Base-by-base conservation (phyloP, 2,888 invertebrate species). In the Tortrix viridana region DNA sequence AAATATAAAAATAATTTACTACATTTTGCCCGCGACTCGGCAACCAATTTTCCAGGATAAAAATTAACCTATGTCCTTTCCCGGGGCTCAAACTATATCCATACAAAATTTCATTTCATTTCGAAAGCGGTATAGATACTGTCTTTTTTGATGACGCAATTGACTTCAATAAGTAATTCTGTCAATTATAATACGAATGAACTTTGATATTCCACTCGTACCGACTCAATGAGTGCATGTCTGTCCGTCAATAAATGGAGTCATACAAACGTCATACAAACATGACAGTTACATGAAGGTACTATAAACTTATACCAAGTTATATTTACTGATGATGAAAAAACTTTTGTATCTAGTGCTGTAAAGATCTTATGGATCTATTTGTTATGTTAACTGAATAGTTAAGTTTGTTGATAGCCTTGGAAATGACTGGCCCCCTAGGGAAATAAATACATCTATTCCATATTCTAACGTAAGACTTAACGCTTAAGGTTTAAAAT, bases 201-300 rank as follows among this genome's bases (percentile, higher is more conserved):
- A 32, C 32, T 32, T 3, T 32, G 32, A 32, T 32, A 32, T 32
- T 32, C 12, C 12, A n/a, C 41, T 41, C n/a, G 5, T 41, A 14
- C 16, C 41, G 44, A 19, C 2, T 43, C 22, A 19, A 18, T 20
- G n/a, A 53, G 23, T 43, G 16, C 41, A 43, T 14, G 56, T 57
- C 62, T 46, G 41, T 62, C 44, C 6, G n/a, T 54, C 32, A 46
- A 50, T 56, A 23, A 57, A 56, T 56, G 23, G 9, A 57, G 56
- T 41, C 20, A 23, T 57, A 38, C 61, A 37, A 14, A 18, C n/a
- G n/a, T 19, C 16, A 6, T 26, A 26, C 41, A n/a, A 2, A 4
- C 16, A 16, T 50, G 62, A 62, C 50, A 50, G 50, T 38, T 62
- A 62, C 62, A 62, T 52, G 62, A 56, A 32, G 4, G 4, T 3